Percentiles rank a stretch among this genome's conserved stretches.
Conservation (phyloP, 2,888 invertebrate species). For the Acanthosepion esculentum region DNA sequence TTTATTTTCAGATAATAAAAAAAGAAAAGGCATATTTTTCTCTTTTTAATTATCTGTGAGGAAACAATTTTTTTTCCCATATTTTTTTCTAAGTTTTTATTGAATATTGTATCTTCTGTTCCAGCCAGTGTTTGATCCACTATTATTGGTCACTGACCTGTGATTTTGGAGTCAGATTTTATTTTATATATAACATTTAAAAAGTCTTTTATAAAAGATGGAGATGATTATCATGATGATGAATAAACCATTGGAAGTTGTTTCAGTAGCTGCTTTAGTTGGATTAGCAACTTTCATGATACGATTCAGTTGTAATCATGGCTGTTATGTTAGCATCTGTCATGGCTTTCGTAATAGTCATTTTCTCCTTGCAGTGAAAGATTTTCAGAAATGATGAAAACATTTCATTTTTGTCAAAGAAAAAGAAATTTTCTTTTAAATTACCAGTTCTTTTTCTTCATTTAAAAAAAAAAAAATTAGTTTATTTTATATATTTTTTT, state of each 20-base stretch:
- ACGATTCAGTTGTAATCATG: not conserved
- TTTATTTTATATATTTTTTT: not conserved
- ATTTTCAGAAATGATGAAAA: not conserved
- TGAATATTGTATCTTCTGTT: not conserved
- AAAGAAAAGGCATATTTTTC: not conserved
- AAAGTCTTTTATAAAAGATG: not conserved
- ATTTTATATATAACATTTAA: not conserved
- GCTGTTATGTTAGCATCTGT: not conserved
- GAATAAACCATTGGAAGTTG: not conserved
- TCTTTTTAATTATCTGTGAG: not conserved
- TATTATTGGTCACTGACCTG: not conserved
- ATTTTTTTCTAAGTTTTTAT: not conserved
- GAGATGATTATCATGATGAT: not conserved
- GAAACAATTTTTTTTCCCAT: not conserved
- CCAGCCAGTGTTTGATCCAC: conserved; percentile 33
- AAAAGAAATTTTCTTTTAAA: not conserved
- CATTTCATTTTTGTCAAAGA: not conserved
- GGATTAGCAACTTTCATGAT: not conserved
- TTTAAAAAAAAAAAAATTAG: not conserved
- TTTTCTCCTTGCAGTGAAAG: not conserved
- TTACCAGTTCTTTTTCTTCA: not conserved
- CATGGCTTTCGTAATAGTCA: not conserved
- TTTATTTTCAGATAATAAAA: not conserved
- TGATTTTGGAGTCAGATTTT: not conserved
- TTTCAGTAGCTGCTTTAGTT: not conserved